Evolutionary conservation across 2,797 vertebrate species (phyloP).

Genomic region (Holocentrus rufus): DNA sequence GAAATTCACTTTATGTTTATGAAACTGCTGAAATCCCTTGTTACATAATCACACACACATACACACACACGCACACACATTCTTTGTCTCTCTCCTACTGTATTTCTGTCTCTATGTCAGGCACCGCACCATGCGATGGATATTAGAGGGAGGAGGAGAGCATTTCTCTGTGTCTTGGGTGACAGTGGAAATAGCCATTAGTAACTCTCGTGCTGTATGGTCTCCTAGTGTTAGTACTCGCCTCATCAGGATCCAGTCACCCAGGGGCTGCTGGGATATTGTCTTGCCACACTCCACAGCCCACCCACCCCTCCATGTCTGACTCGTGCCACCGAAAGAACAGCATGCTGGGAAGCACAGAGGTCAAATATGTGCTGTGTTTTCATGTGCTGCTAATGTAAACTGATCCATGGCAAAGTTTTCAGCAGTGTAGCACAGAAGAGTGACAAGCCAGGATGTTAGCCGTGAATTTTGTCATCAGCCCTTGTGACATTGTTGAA

Average conservation of each 20-base stretch:
- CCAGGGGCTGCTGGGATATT: conserved; percentile 48
- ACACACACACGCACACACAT: not conserved
- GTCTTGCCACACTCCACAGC: conserved; percentile 30
- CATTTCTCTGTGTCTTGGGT: conserved; percentile 22
- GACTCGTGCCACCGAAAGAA: not conserved
- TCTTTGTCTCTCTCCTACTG: conserved; percentile 12
- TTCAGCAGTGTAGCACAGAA: not conserved
- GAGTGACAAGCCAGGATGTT: not conserved
- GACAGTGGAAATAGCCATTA: conserved; percentile 13
- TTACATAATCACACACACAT: conserved; percentile 36
- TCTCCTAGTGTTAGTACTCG: conserved; percentile 26
- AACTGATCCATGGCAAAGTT: not conserved
- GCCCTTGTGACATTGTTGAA: not conserved
- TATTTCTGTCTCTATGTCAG: not conserved
- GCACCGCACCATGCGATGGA: conserved; percentile 18
- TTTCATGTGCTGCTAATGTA: conserved; percentile 20
- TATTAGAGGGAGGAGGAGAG: conserved; percentile 7
- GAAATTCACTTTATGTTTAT: conserved; percentile 5
- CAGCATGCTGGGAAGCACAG: not conserved
- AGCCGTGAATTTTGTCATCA: not conserved
- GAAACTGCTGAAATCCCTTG: conserved; percentile 16
- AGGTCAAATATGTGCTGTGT: not conserved
- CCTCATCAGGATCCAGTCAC: conserved; percentile 19
- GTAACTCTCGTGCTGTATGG: conserved; percentile 28
- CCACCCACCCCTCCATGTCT: conserved; percentile 3